Base-by-base conservation (phyloP, 2,888 invertebrate species). In the Conistra vaccinii region DNA sequence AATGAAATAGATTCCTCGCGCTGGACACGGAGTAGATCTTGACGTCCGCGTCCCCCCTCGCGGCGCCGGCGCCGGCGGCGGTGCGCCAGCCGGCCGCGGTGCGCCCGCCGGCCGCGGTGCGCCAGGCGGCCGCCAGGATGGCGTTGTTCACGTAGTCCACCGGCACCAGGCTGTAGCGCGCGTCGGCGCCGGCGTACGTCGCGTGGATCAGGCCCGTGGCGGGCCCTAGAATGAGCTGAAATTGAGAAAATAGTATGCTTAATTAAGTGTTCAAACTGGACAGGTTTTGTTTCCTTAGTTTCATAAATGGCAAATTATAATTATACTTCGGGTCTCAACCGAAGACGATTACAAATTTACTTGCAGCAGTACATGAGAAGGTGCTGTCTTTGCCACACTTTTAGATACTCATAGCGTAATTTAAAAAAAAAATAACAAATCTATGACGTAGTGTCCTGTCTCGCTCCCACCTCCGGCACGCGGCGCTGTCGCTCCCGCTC, bases 71-170 rank as follows among this genome's bases (percentile, higher is more conserved):
- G n/a, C n/a, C n/a, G n/a, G n/a, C n/a, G n/a, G n/a, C 72, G 0
- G 85, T 83, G 17, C 55, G 66, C 82, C 80, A 87, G 7, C 63
- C 78, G 0, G 87, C 86, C 14, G 32, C 82, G 0, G 85, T 83
- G 17, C 55, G 66, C 82, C 80, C 87, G 7, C 63, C 78, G 0
- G 87, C 86, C 14, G 32, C 72, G 0, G 85, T 83, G 17, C 55
- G 66, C 82, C 80, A 87, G 7, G 61, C 78, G 0, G 87, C 86
- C 14, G 32, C 82, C 4, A 87, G 14, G 29, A 83, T 84, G 10
- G 87, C 86, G 10, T 87, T 87, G 42, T 88, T 87, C 0, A 87
- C 87, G 26, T 86, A 87, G 65, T 87, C 87, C 0, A 87, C 88
- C 0, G 86, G 86, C 1, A 81, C 86, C 2, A 86, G 51, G 35